Conservation (phyloP, 2,797 vertebrate species). For the Chrysocyon brachyurus region DNA sequence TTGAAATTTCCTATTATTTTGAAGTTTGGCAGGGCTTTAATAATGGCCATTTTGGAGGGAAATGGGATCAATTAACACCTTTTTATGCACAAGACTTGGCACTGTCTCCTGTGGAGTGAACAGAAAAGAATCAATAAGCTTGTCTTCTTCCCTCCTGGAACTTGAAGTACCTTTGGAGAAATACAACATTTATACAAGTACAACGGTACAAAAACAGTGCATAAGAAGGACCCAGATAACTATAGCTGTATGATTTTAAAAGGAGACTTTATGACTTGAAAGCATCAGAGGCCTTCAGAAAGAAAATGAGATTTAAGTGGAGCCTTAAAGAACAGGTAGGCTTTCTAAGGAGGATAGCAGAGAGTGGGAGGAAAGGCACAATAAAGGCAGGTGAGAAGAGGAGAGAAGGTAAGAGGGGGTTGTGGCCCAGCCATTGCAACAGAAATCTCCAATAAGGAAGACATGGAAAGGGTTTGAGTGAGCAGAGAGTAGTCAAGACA, state of each 20-base stretch:
- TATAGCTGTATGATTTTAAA: neutral
- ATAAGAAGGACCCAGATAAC: neutral
- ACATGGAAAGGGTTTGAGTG: neutral
- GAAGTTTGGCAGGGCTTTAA: neutral
- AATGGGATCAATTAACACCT: conserved; percentile 36
- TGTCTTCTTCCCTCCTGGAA: neutral
- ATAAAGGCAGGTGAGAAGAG: neutral
- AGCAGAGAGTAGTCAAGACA: neutral
- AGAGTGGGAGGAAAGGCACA: neutral
- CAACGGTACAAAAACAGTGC: neutral
- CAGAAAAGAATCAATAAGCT: neutral
- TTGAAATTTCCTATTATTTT: conserved; percentile 47
- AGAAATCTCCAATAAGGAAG: neutral
- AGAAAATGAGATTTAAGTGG: conserved; percentile 12
- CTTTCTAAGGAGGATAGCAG: neutral
- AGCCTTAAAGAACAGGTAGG: neutral
- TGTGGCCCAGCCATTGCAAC: neutral
- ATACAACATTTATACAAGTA: conserved; percentile 27
- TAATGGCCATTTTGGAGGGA: neutral
- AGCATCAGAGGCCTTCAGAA: conserved; percentile 17
- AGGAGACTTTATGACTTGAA: conserved; percentile 11
- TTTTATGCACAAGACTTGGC: neutral
- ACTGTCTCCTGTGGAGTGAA: neutral
- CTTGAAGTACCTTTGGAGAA: conserved; percentile 26
- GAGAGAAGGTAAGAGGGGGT: neutral